A percentile compares a stretch with the other conserved stretches of the same genome.
Conservation (phyloP, 2,888 invertebrate genomes). For the Synergus gifuensis region DNA sequence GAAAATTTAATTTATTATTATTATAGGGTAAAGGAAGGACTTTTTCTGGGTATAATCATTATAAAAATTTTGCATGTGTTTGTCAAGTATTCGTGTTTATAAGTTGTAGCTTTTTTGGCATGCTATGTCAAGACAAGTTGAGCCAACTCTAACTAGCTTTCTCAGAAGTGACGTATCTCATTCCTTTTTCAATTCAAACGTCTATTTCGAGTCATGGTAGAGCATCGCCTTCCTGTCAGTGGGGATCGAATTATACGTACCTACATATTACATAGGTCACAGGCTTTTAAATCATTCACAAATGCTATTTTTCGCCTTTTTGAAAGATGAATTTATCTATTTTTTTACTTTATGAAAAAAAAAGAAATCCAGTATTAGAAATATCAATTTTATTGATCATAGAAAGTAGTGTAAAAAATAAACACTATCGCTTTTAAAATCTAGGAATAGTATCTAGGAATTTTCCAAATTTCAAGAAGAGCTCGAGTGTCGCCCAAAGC, state of each 20-base stretch:
- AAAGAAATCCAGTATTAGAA: background rate
- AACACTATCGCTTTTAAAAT: background rate
- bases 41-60: background rate
- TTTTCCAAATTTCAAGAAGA: slow-evolving; percentile 72
- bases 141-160: background rate
- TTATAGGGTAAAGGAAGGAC: background rate
- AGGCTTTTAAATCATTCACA: background rate
- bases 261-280: background rate
- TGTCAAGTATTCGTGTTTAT: background rate
- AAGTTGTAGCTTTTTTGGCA: slow-evolving; percentile 10
- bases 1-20: too few relatives aligned
- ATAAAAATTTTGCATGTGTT: background rate
- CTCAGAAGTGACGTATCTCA: slow-evolving; percentile 16
- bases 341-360: background rate
- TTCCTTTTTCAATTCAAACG: slow-evolving; percentile 31
- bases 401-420: background rate
- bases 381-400: background rate
- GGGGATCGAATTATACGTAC: background rate
- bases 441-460: slow-evolving; percentile 58
- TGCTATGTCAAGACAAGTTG: background rate
- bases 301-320: background rate
- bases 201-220: slow-evolving; percentile 33
- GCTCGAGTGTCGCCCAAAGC: slow-evolving; percentile 70
- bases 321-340: too few relatives aligned
- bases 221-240: background rate